Evolutionary conservation across 1,140 invertebrate genomes (phyloP).

Genomic region (Teleopsis dalmanni): DNA sequence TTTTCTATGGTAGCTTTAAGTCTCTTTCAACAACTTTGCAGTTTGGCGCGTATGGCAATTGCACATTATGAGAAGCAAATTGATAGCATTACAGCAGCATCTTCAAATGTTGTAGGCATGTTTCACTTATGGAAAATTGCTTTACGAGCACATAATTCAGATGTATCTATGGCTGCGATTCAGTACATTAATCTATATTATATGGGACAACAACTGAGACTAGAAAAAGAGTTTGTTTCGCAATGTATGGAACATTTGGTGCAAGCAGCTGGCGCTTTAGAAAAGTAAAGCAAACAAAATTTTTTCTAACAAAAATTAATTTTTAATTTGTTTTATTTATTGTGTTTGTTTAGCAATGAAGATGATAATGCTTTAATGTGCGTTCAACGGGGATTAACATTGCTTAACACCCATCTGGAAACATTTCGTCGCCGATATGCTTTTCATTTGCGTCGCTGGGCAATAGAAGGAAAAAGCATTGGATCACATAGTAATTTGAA

Average conservation of each 20-base stretch:
- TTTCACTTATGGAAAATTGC: constrained; percentile 92
- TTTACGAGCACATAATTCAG: constrained; percentile 77
- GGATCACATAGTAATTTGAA: constrained; percentile 60
- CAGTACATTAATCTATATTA: constrained; percentile 90
- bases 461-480: constrained; percentile 70
- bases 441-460: constrained; percentile 77
- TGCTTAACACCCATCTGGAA: constrained; percentile 87
- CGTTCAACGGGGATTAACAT: constrained; percentile 78
- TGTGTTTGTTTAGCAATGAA: constrained; percentile 30
- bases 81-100: constrained; percentile 43
- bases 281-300: constrained; percentile 26
- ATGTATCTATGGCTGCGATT: constrained; percentile 89
- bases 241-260: constrained; percentile 86
- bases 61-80: constrained; percentile 46
- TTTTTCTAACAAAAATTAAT: neutral
- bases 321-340: constrained; percentile 1
- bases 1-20: constrained; percentile 88
- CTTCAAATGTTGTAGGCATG: constrained; percentile 70
- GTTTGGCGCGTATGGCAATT: constrained; percentile 67
- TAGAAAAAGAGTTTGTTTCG: constrained; percentile 85
- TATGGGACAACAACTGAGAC: constrained; percentile 80
- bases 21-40: constrained; percentile 84
- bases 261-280: constrained; percentile 66
- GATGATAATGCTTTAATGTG: constrained; percentile 73
- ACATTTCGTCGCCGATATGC: constrained; percentile 81